phyloP scores from a whole-genome alignment of 2,113 vertebrate genomes.

The Atherinomorus stipes region DNA sequence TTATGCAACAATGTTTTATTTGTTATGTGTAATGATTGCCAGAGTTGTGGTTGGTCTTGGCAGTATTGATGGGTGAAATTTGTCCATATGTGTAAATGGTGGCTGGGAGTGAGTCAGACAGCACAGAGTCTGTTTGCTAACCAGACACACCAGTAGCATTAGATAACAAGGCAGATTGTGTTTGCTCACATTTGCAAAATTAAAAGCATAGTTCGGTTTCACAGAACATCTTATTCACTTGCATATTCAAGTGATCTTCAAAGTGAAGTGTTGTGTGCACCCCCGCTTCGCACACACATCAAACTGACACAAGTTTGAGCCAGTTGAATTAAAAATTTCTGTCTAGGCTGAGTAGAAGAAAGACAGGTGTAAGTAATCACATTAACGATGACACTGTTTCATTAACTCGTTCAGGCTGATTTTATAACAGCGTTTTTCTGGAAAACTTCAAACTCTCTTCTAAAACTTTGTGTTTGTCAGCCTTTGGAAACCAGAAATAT shows the following conservation, averaged over 20 bases:
- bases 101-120: slow-evolving; percentile 36
- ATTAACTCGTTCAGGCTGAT: no score
- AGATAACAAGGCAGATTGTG: slow-evolving; percentile 43
- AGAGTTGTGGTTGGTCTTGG: slow-evolving; percentile 1
- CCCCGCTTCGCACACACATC: not conserved
- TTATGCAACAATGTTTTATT: not conserved
- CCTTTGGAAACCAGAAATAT: no score
- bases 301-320: not conserved
- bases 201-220: not conserved
- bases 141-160: slow-evolving; percentile 30
- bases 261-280: no score
- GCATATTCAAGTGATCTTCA: not conserved
- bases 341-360: not conserved
- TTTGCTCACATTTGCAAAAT: slow-evolving; percentile 24
- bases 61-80: slow-evolving; percentile 33
- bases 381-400: no score
- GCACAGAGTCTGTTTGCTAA: slow-evolving; percentile 26
- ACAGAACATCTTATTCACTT: slow-evolving; percentile 4
- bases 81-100: slow-evolving; percentile 13
- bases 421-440: no score
- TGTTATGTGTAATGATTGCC: not conserved
- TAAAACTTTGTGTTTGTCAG: no score
- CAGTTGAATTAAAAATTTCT: slow-evolving; percentile 3
- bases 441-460: no score
- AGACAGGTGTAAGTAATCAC: not conserved